Evolutionary conservation across 2,888 invertebrate genomes (phyloP).

Genomic region (Drosophila rubida): DNA sequence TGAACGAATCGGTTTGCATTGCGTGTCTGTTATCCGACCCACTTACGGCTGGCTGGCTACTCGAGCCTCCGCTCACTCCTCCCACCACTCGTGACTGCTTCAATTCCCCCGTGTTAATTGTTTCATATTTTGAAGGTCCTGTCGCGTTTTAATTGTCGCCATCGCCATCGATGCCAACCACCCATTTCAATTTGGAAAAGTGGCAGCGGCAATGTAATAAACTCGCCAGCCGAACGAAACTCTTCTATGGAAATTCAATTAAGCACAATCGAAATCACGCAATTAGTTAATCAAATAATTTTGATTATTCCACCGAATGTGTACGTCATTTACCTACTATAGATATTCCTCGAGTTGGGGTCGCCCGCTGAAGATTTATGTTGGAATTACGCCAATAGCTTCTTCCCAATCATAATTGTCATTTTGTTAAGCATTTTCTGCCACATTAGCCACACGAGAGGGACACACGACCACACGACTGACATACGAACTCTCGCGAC

Average conservation of each 20-base stretch:
- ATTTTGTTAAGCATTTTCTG: conserved; percentile 61
- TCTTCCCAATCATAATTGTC: conserved; percentile 63
- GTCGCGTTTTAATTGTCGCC: conserved; percentile 69
- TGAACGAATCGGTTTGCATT: conserved; percentile 47
- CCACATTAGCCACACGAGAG: conserved; percentile 55
- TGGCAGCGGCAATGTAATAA: conserved; percentile 51
- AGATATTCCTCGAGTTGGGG: not conserved
- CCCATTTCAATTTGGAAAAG: conserved; percentile 74
- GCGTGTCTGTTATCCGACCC: conserved; percentile 54
- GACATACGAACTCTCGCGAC: conserved; percentile 20
- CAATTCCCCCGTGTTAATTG: conserved; percentile 78
- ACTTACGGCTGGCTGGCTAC: conserved; percentile 10
- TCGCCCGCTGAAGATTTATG: conserved; percentile 62
- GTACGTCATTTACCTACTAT: not conserved
- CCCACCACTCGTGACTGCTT: not conserved
- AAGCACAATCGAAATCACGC: conserved; percentile 83
- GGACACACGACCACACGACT: conserved; percentile 59
- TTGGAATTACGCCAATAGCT: conserved; percentile 49
- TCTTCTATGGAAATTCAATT: conserved; percentile 77
- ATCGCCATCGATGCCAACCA: conserved; percentile 32
- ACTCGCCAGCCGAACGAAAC: conserved; percentile 20
- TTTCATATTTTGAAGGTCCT: conserved; percentile 79
- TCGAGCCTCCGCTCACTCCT: not conserved
- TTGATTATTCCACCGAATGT: conserved; percentile 57
- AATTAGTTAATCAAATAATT: conserved; percentile 84